Evolutionary conservation across 1,140 invertebrate genomes (phyloP).

Genomic region (Rhopalosiphum padi): DNA sequence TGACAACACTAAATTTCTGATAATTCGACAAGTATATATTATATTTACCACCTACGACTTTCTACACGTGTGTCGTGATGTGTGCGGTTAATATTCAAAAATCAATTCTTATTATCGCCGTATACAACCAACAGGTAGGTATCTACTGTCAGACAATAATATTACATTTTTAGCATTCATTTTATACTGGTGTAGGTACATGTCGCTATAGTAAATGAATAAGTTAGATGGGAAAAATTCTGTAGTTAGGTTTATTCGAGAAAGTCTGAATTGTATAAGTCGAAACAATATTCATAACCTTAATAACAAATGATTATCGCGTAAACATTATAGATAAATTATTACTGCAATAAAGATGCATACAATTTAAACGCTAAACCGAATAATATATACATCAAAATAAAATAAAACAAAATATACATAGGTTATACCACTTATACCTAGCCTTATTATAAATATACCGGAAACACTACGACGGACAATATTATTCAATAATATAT

Average conservation of each 20-base stretch:
- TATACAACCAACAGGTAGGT: background rate
- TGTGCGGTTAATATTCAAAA: background rate
- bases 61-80: background rate
- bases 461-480: background rate
- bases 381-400: background rate
- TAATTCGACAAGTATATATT: background rate
- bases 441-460: background rate
- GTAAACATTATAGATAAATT: background rate
- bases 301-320: background rate
- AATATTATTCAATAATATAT: background rate
- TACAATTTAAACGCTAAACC: background rate
- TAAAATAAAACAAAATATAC: background rate
- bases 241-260: background rate
- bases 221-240: background rate
- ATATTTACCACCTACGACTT: background rate
- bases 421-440: no score
- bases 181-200: background rate
- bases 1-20: background rate
- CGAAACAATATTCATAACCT: background rate
- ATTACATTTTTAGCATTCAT: background rate
- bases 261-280: background rate
- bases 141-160: background rate
- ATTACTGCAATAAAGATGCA: background rate
- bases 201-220: background rate
- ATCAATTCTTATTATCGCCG: background rate